These are phyloP conservation scores for Strigamia maritima DNA, from an alignment of 2,888 invertebrate species.

Conservation along the genomic window DNA sequence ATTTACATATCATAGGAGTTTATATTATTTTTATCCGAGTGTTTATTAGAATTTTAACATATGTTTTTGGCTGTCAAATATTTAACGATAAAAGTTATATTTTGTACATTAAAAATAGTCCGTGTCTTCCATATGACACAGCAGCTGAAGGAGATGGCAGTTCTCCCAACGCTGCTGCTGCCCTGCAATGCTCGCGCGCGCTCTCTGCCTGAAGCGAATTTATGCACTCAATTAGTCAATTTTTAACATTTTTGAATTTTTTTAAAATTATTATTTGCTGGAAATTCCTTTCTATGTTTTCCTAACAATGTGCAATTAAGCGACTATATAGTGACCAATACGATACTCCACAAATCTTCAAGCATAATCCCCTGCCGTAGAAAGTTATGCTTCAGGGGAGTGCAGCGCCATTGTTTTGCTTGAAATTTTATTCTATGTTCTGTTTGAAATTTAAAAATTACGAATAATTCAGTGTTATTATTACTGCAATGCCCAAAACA, in stretches of 20 bases:
- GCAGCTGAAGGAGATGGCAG: neutral
- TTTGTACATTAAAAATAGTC: neutral
- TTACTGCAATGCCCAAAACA: conserved; percentile 27
- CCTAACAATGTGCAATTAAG: neutral
- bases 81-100: conserved; percentile 7
- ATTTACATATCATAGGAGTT: neutral
- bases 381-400: neutral
- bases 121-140: conserved; percentile 1
- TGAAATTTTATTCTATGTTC: neutral
- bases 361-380: neutral
- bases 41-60: conserved; percentile 26
- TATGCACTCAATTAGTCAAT: neutral
- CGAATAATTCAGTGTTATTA: neutral
- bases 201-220: conserved; percentile 16
- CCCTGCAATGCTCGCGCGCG: conserved; percentile 18
- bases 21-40: conserved; percentile 36
- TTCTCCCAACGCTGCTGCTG: neutral
- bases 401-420: neutral
- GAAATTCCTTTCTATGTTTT: neutral
- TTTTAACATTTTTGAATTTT: neutral
- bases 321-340: neutral
- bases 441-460: neutral
- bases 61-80: conserved; percentile 30
- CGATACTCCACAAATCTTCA: too few species aligned
- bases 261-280: neutral